Percentiles rank a stretch among this genome's conserved stretches.
These are phyloP conservation scores for Falco columbarius DNA, from an alignment of 2,797 vertebrate genomes.

Conservation along the genomic window DNA sequence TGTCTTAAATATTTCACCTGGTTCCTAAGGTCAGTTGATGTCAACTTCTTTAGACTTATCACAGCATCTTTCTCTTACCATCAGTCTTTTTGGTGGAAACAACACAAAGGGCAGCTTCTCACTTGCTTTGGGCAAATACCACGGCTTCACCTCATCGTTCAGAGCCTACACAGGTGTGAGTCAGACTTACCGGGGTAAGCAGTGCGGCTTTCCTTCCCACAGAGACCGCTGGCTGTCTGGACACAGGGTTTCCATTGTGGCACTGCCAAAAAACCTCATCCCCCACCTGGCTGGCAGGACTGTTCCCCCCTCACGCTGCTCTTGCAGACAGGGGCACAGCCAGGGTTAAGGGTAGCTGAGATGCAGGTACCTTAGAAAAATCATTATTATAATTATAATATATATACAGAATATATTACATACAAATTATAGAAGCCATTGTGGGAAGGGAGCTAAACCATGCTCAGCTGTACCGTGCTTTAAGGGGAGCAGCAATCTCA, in stretches of 20 bases:
- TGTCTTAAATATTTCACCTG: neutral
- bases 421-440: neutral
- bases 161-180: neutral
- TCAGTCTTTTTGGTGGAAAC: neutral
- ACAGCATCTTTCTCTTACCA: neutral
- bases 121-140: neutral
- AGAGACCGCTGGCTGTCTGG: accelerated
- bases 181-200: neutral
- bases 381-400: too few species aligned
- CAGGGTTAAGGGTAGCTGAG: neutral
- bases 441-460: neutral
- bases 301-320: neutral
- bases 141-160: neutral
- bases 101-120: neutral
- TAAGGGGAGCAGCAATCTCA: neutral
- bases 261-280: neutral
- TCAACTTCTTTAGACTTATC: neutral
- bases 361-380: neutral
- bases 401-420: too few species aligned
- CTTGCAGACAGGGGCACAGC: neutral
- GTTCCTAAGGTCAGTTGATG: neutral
- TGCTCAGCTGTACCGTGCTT: accelerated
- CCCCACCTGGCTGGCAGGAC: neutral
- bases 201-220: neutral
- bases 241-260: neutral